phyloP scores from a whole-genome alignment of 2,797 vertebrate genomes.

The Halcyon badia region DNA sequence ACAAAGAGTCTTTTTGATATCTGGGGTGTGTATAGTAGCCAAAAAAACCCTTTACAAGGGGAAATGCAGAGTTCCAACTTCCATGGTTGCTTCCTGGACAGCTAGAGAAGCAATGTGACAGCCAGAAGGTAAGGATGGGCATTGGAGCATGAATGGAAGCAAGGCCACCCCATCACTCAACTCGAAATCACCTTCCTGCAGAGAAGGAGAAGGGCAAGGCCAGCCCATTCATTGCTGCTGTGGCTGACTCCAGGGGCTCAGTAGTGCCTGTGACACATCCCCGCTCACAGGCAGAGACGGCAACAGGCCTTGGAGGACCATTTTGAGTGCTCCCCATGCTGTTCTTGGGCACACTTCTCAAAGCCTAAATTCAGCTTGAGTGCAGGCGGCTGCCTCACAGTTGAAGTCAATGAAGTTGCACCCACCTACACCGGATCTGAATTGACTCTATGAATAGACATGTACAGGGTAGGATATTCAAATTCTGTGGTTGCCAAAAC shows the following conservation, averaged over 20 bases:
- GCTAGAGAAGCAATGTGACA: not conserved
- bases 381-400: slow-evolving; percentile 66
- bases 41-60: rapidly evolving
- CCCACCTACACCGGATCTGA: slow-evolving; percentile 74
- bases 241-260: not conserved
- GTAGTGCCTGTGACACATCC: not conserved
- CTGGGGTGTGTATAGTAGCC: not conserved
- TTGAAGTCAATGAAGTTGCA: slow-evolving; percentile 75
- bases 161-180: not conserved
- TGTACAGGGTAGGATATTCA: slow-evolving; percentile 68
- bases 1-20: not conserved
- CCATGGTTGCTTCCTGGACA: not conserved
- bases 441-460: slow-evolving; percentile 73
- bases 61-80: not conserved
- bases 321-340: not conserved
- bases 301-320: not conserved
- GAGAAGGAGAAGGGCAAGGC: not conserved
- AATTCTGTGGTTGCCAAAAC: slow-evolving; percentile 69
- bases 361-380: slow-evolving; percentile 62
- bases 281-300: not conserved
- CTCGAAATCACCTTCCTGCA: not conserved
- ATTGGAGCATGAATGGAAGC: not conserved
- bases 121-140: not conserved
- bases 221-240: not conserved
- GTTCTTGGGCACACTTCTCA: slow-evolving; percentile 6